Conservation (phyloP, 1,140 invertebrate species). For the Augochlora pura region DNA sequence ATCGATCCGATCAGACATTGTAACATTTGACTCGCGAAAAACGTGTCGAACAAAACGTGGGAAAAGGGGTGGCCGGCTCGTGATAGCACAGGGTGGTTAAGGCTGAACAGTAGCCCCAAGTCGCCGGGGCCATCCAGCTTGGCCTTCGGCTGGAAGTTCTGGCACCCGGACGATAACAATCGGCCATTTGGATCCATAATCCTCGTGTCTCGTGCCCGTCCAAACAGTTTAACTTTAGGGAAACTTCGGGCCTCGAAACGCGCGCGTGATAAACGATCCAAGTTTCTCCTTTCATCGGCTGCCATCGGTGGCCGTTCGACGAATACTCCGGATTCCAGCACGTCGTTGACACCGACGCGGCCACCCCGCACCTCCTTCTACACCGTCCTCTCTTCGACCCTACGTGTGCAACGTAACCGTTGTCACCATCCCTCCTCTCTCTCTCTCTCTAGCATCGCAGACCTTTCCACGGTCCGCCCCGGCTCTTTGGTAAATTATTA, state of each 20-base stretch:
- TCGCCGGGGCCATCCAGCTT: too few relatives aligned
- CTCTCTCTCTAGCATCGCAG: too few relatives aligned
- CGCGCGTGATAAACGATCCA: slow-evolving; percentile 48
- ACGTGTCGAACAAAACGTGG: too few relatives aligned
- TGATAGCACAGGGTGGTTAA: too few relatives aligned
- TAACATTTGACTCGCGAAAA: too few relatives aligned
- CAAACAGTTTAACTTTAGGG: slow-evolving; percentile 53
- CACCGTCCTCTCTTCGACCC: too few relatives aligned
- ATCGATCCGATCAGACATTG: too few relatives aligned
- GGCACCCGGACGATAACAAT: slow-evolving; percentile 44
- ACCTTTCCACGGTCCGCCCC: neutral
- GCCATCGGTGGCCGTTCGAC: slow-evolving; percentile 28
- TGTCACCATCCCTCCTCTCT: neutral
- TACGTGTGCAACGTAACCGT: too few relatives aligned
- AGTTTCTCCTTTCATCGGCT: slow-evolving; percentile 35
- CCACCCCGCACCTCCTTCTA: neutral
- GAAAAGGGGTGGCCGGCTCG: too few relatives aligned
- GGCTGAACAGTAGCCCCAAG: too few relatives aligned
- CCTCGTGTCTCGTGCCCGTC: slow-evolving; percentile 41
- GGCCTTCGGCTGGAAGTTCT: neutral
- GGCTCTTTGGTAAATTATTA: slow-evolving; percentile 36
- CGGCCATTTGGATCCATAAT: slow-evolving; percentile 53
- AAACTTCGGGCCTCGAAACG: slow-evolving; percentile 49
- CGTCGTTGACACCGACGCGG: slow-evolving; percentile 20
- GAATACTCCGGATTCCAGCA: slow-evolving; percentile 26